phyloP scores from a whole-genome alignment of 2,888 invertebrate species.

The Drosophila antonietae region DNA sequence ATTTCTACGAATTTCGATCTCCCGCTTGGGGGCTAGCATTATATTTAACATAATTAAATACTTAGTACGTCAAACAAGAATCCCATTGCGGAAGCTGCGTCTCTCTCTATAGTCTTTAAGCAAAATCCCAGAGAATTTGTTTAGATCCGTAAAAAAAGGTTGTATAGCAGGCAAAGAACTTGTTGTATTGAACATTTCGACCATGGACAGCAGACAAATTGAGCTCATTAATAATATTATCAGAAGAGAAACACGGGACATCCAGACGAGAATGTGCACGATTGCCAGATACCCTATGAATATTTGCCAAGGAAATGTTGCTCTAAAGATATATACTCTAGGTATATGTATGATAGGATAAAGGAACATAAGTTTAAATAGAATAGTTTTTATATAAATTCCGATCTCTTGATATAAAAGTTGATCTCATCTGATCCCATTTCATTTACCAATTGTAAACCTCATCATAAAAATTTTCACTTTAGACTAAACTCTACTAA shows the following conservation, averaged over 20 bases:
- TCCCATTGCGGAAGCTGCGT: constrained; percentile 45
- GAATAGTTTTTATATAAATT: background rate
- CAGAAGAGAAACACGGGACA: background rate
- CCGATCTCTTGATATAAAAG: background rate
- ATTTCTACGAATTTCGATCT: constrained; percentile 12
- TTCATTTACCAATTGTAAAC: background rate
- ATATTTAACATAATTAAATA: constrained; percentile 44
- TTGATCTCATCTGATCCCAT: background rate
- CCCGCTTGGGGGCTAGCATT: constrained; percentile 12
- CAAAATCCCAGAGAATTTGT: constrained; percentile 26
- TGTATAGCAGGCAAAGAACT: background rate
- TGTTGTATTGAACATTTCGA: constrained; percentile 15
- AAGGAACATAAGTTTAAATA: background rate
- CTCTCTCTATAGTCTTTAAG: constrained; percentile 6
- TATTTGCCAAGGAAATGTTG: background rate
- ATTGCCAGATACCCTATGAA: constrained; percentile 1
- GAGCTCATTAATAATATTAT: constrained; percentile 53
- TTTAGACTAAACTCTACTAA: background rate
- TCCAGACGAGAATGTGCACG: background rate
- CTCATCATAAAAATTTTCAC: background rate
- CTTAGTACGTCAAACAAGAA: constrained; percentile 50
- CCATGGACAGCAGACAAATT: constrained; percentile 59
- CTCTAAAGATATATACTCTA: background rate
- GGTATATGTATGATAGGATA: background rate
- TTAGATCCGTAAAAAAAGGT: background rate